Base-by-base conservation (phyloP, 2,888 invertebrate genomes). In the Seira ritae region DNA sequence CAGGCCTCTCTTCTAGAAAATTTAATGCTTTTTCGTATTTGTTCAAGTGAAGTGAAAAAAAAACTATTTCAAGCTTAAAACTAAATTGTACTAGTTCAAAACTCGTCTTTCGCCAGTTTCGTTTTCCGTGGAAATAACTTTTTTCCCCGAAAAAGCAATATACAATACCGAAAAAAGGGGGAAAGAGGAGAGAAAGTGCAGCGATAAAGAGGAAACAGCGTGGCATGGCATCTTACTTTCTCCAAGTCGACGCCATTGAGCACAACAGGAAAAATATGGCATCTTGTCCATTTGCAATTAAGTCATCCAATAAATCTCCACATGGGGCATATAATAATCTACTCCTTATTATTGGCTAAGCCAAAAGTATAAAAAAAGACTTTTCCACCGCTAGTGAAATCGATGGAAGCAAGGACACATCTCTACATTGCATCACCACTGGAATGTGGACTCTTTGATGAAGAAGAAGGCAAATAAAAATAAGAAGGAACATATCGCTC, bases 261-360 rank as follows among this genome's bases (percentile, higher is more conserved):
- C 60, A 42, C 1, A 12, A 37, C 24, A 22, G 37, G 72, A 31
- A 75, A 50, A 50, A n/a, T 50, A 50, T n/a, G 50, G 75, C 81
- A 71, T 81, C 69, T 77, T 82, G 77, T 72, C 82, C 72, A 72
- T 81, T 82, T 82, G 82, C 82, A 82, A 82, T 82, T 82, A 82
- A 82, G 82, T 77, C 82, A 77, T 82, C 77, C 77, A 77, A 82
- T 82, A 82, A 82, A 82, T 82, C 77, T 82, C 77, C 77, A 50
- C 73, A 68, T 77, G 82, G 77, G 77, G 65, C 69, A 80, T 20
- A 75, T 62, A 17, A 55, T 55, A 55, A 17, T 12, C 15, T 55
- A 62, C 62, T 62, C 20, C 22, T 55, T 55, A 19, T 62, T 62
- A 62, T 62, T 22, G 62, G 62, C 62, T 19, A 20, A 62, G 20